Percentiles rank a stretch among this genome's conserved stretches.
phyloP scores from a whole-genome alignment of 2,113 vertebrate species.

The Nicator chloris region DNA sequence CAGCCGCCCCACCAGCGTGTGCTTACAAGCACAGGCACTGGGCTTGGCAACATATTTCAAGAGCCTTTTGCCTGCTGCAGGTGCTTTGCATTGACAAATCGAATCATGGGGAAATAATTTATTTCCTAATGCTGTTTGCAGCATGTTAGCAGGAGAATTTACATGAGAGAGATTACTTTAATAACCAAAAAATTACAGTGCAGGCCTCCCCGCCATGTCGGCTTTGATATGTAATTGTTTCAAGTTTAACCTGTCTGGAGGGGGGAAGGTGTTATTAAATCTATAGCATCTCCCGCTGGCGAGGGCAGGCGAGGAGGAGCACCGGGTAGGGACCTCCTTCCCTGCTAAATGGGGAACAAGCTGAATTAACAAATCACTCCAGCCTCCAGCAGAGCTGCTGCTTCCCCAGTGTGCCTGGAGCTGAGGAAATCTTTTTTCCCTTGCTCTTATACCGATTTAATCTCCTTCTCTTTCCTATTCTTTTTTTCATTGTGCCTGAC shows the following conservation, averaged over 20 bases:
- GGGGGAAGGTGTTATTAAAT: conserved; percentile 75
- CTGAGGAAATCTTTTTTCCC: not conserved
- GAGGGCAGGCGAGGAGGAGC: conserved; percentile 69
- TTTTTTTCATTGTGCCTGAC: not conserved
- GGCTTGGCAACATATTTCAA: conserved; percentile 83
- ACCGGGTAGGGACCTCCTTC: conserved; percentile 47
- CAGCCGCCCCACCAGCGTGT: conserved; percentile 19
- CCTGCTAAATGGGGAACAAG: conserved; percentile 62
- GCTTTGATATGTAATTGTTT: conserved; percentile 85
- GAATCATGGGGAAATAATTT: conserved; percentile 89
- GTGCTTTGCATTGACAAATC: conserved; percentile 88
- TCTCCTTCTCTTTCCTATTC: not conserved
- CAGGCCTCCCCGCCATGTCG: conserved; percentile 71
- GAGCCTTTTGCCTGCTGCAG: conserved; percentile 79
- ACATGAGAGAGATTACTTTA: conserved; percentile 87
- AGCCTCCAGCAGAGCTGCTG: conserved; percentile 29
- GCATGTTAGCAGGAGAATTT: conserved; percentile 75
- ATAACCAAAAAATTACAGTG: conserved; percentile 85
- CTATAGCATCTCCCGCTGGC: conserved; percentile 55
- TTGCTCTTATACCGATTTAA: not conserved
- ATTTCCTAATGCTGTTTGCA: conserved; percentile 83
- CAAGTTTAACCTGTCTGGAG: conserved; percentile 80
- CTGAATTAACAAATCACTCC: conserved; percentile 67
- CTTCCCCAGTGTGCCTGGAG: not conserved
- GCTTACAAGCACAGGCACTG: conserved; percentile 37